These are phyloP conservation scores for Thymelicus acteon DNA, from an alignment of 2,888 invertebrate species.

Conservation along the genomic window DNA sequence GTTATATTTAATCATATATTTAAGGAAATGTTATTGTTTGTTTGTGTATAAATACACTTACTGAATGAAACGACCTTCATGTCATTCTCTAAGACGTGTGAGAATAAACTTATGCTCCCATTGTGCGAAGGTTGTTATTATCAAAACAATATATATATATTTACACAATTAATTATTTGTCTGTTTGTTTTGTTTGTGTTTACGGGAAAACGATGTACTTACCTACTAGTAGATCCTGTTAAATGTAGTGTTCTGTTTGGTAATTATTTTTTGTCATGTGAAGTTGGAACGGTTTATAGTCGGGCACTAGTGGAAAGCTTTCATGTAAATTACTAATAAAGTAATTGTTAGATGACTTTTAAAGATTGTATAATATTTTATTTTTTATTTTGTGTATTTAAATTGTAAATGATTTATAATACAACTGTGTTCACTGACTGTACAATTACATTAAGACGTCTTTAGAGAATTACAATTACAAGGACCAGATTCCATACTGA, in stretches of 20 bases:
- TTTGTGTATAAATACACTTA: background rate
- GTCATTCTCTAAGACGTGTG: background rate
- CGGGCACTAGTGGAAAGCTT: background rate
- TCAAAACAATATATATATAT: slow-evolving; percentile 1
- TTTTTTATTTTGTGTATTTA: too few relatives aligned
- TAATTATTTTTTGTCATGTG: background rate
- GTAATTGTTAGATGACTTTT: too few relatives aligned
- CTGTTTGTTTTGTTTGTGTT: slow-evolving; percentile 3
- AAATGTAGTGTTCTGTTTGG: background rate
- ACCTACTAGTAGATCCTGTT: background rate
- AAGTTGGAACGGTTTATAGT: background rate
- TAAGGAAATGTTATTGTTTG: background rate
- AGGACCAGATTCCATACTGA: too few relatives aligned
- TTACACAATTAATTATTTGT: slow-evolving; percentile 2
- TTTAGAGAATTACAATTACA: too few relatives aligned
- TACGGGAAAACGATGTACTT: background rate
- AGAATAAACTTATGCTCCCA: slow-evolving; percentile 2
- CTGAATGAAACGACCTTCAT: background rate
- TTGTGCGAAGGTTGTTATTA: background rate
- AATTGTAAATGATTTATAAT: too few relatives aligned
- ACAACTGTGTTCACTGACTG: too few relatives aligned
- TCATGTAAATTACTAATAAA: background rate
- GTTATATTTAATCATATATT: background rate
- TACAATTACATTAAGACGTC: too few relatives aligned
- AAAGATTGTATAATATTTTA: too few relatives aligned